phyloP scores from a whole-genome alignment of 2,888 invertebrate species.

The Punctoribates punctum region DNA sequence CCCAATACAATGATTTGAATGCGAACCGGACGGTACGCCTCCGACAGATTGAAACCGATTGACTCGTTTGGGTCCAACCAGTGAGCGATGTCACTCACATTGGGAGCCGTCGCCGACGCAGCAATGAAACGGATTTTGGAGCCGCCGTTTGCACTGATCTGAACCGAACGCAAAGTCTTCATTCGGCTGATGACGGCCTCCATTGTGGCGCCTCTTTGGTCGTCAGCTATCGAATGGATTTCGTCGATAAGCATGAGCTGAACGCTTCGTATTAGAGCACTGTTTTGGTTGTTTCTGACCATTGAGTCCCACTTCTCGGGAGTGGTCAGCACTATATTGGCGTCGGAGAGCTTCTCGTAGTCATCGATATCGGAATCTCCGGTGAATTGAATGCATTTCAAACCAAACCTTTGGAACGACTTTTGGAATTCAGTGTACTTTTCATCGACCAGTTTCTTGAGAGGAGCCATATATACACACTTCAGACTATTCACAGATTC shows the following conservation, averaged over 20 bases:
- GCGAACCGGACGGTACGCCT: slow-evolving; percentile 69
- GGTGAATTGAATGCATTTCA: slow-evolving; percentile 67
- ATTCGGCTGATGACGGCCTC: slow-evolving; percentile 75
- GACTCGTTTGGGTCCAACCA: slow-evolving; percentile 40
- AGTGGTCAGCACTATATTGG: slow-evolving; percentile 67
- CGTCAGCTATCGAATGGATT: slow-evolving; percentile 71
- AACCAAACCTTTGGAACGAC: slow-evolving; percentile 63
- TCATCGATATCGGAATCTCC: slow-evolving; percentile 70
- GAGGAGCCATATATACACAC: slow-evolving; percentile 76
- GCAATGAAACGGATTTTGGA: slow-evolving; percentile 63
- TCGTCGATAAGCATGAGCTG: slow-evolving; percentile 52
- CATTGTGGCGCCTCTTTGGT: slow-evolving; percentile 67
- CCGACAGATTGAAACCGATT: slow-evolving; percentile 51
- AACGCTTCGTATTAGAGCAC: slow-evolving; percentile 58
- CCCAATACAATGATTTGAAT: slow-evolving; percentile 70
- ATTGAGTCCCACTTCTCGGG: slow-evolving; percentile 79
- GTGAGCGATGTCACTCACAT: slow-evolving; percentile 63
- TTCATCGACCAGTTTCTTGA: slow-evolving; percentile 73
- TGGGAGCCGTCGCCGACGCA: slow-evolving; percentile 73
- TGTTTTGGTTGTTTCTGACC: slow-evolving; percentile 64
- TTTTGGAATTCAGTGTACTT: slow-evolving; percentile 67
- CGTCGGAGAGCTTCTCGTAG: slow-evolving; percentile 54
- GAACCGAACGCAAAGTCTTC: slow-evolving; percentile 64
- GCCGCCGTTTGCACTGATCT: not conserved
- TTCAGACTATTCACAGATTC: slow-evolving; percentile 59